These are phyloP conservation scores for Perithous albicinctus DNA, from an alignment of 2,888 invertebrate genomes.

Conservation along the genomic window DNA sequence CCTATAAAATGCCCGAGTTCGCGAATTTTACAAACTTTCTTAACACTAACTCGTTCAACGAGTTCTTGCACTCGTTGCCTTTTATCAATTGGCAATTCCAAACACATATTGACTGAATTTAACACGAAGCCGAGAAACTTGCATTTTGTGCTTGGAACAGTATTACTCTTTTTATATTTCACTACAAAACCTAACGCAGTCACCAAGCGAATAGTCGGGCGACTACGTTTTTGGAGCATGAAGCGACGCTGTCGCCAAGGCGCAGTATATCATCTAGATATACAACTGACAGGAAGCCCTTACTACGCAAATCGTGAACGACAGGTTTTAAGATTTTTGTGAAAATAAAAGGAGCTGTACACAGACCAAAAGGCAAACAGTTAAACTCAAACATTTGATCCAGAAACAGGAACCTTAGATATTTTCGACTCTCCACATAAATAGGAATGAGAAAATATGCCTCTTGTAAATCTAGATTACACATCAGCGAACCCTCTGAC, in stretches of 20 bases:
- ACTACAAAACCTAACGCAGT: constrained; percentile 28
- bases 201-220: background rate
- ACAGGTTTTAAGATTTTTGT: constrained; percentile 49
- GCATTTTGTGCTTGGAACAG: constrained; percentile 7
- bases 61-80: background rate
- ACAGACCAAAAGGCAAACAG: background rate
- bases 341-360: constrained; percentile 1
- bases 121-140: constrained; percentile 44
- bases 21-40: constrained; percentile 6
- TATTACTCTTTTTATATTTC: constrained; percentile 35
- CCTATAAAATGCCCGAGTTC: constrained; percentile 30
- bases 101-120: constrained; percentile 7
- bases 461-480: no score
- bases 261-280: constrained; percentile 40
- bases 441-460: no score
- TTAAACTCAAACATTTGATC: no score
- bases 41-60: background rate
- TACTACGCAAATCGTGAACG: constrained; percentile 17
- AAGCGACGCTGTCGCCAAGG: constrained; percentile 1
- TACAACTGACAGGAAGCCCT: constrained; percentile 27
- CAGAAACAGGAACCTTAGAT: no score
- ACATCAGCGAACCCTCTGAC: no score
- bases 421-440: no score
- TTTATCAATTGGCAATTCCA: constrained; percentile 28
- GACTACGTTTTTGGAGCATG: constrained; percentile 11